phyloP scores from a whole-genome alignment of 2,888 invertebrate genomes.

The Cremastinae sp. region DNA sequence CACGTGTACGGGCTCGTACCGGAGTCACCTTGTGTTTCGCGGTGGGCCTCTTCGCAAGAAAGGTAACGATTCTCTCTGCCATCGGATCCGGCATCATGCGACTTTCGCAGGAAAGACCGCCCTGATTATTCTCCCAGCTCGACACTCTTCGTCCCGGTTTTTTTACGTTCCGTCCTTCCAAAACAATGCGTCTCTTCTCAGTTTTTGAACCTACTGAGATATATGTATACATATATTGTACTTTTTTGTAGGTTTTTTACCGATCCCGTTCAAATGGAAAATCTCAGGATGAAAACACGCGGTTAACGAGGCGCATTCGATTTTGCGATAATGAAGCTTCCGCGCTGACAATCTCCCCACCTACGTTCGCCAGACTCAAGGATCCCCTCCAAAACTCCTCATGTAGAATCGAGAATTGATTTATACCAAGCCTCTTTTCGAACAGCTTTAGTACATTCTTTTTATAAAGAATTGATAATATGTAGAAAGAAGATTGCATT shows the following conservation, averaged over 20 bases:
- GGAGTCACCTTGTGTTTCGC: too few relatives aligned
- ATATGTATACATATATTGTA: neutral
- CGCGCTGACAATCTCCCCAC: conserved; percentile 19
- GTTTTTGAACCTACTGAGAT: conserved; percentile 37
- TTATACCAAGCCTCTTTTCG: neutral
- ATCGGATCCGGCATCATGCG: neutral
- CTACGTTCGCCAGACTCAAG: conserved; percentile 15
- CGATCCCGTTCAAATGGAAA: neutral
- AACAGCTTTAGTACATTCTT: neutral
- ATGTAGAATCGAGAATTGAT: conserved; percentile 32
- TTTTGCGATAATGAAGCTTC: conserved; percentile 51
- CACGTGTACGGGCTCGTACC: neutral
- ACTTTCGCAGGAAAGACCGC: neutral
- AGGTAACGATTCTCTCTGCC: conserved; percentile 49
- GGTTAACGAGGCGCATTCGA: conserved; percentile 52
- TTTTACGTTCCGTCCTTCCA: conserved; percentile 39
- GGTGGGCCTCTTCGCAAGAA: too few relatives aligned
- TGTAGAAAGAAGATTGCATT: too few relatives aligned
- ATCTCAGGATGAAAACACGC: conserved; percentile 7
- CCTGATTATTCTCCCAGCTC: conserved; percentile 29
- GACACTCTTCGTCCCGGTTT: conserved; percentile 12
- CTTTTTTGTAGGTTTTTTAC: conserved; percentile 12
- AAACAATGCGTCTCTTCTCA: conserved; percentile 49
- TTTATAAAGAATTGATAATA: neutral
- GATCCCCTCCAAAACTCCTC: conserved; percentile 1